Conservation (phyloP, 2,797 vertebrate species). For the Enteromius treurensis region DNA sequence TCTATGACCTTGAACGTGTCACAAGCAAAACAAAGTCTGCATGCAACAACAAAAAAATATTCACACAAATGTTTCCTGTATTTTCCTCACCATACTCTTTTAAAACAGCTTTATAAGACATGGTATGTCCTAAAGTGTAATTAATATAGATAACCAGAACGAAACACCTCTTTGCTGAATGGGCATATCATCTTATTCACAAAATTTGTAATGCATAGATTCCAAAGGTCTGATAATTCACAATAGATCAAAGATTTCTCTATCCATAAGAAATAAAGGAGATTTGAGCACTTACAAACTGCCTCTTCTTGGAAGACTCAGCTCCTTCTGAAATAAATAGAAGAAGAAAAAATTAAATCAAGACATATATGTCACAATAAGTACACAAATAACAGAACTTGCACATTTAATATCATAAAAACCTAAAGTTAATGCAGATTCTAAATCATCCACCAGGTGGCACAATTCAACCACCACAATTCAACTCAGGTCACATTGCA, state of each 20-base stretch:
- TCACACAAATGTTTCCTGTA: not conserved
- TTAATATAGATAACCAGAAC: not conserved
- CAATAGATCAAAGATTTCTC: not conserved
- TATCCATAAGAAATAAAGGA: not conserved
- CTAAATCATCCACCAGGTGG: slow-evolving; percentile 26
- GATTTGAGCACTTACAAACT: slow-evolving; percentile 80
- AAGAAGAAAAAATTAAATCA: slow-evolving; percentile 24
- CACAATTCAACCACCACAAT: not conserved
- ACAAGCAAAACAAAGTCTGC: not conserved
- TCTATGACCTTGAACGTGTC: slow-evolving; percentile 1
- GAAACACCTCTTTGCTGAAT: slow-evolving; percentile 17
- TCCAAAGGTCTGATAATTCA: not conserved
- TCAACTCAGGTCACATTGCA: not conserved
- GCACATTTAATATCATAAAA: not conserved
- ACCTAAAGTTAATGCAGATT: not conserved
- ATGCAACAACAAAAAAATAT: not conserved
- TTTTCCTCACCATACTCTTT: not conserved
- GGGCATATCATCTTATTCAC: not conserved
- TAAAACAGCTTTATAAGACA: not conserved
- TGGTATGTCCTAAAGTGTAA: not conserved
- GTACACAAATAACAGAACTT: not conserved
- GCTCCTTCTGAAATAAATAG: slow-evolving; percentile 80
- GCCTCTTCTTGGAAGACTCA: slow-evolving; percentile 82
- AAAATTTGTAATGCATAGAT: not conserved
- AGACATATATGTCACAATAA: not conserved